phyloP scores from a whole-genome alignment of 2,888 invertebrate species.

The Pristionchus japonicus region DNA sequence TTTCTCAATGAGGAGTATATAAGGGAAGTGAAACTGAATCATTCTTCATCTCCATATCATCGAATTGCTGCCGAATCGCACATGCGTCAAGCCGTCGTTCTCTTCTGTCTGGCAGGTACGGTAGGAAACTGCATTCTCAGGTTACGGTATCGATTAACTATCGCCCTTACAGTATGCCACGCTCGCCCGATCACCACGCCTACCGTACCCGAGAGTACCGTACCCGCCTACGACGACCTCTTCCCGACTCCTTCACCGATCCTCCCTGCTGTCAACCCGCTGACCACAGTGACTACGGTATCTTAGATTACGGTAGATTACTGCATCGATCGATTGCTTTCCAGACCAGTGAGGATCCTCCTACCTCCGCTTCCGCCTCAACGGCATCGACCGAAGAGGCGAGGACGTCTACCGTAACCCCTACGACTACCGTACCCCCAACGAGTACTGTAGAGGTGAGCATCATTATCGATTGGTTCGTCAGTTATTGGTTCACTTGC shows the following conservation, averaged over 20 bases:
- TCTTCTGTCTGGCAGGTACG: neutral
- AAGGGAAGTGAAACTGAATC: neutral
- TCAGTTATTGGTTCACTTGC: neutral
- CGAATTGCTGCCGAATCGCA: neutral
- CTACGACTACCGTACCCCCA: neutral
- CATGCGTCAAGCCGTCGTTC: neutral
- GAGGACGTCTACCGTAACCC: neutral
- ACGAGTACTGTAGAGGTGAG: neutral
- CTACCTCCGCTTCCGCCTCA: neutral
- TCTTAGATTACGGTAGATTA: neutral
- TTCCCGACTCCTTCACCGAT: neutral
- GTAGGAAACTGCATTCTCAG: neutral
- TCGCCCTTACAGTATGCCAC: neutral
- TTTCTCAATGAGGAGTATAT: neutral
- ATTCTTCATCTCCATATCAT: neutral
- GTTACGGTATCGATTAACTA: neutral
- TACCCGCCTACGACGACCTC: neutral
- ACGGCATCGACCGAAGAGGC: neutral
- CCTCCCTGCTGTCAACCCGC: neutral
- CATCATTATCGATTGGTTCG: neutral
- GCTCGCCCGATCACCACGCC: neutral
- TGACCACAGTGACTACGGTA: neutral
- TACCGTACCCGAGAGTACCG: neutral
- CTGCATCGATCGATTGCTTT: neutral
- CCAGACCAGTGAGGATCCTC: neutral